phyloP scores from a whole-genome alignment of 64 coral and sea anemone genomes.

The Montipora sp. region DNA sequence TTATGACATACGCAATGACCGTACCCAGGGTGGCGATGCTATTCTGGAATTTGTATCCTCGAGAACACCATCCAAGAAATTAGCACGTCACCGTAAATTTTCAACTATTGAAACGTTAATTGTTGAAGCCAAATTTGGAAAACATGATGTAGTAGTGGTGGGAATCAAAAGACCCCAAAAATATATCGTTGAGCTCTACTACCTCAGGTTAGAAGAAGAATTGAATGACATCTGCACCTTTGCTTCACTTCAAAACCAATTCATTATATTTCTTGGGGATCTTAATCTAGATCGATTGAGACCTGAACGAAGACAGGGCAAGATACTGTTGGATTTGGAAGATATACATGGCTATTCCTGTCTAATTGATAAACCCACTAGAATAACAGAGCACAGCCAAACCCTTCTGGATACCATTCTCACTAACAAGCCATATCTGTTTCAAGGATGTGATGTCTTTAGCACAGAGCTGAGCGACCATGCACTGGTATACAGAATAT shows the following conservation, averaged over 20 bases:
- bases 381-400: conserved; percentile 25
- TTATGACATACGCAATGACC: conserved; percentile 25
- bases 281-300: conserved; percentile 34
- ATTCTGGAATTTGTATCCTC: conserved; percentile 24
- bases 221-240: background rate
- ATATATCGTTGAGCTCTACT: background rate
- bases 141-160: conserved; percentile 26
- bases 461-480: background rate
- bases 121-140: conserved; percentile 7
- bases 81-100: conserved; percentile 20
- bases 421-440: conserved; percentile 37
- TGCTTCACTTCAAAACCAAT: background rate
- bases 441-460: background rate
- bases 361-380: background rate
- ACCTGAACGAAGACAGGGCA: conserved; percentile 21
- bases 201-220: conserved; percentile 11
- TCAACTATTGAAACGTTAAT: background rate
- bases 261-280: conserved; percentile 5
- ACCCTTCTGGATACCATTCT: conserved; percentile 19
- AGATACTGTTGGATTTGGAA: conserved; percentile 27
- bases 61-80: conserved; percentile 29
- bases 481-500: background rate
- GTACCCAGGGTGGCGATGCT: conserved; percentile 42
- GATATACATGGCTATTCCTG: conserved; percentile 26
- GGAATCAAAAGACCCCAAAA: conserved; percentile 5